Evolutionary conservation across 2,113 vertebrate species (phyloP), one percentile per base, ranked within the genome.

Genomic region (Condylura cristata): DNA sequence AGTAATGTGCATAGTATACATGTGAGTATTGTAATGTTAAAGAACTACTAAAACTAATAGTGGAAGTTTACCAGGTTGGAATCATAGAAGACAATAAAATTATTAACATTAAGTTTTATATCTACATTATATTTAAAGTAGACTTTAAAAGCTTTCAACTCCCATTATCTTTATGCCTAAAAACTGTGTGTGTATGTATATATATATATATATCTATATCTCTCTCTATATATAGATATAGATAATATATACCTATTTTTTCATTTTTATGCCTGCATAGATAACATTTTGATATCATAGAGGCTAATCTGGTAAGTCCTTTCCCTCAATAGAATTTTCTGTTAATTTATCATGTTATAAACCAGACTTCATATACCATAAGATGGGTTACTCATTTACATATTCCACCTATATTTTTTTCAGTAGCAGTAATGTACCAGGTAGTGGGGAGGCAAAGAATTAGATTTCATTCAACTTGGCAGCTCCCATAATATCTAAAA

Each of bases 381-480:
- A 86, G n/a, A 75, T 41, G 10, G n/a, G 5, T 17, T 22, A 71
- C 3, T 91, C 41, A 72, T 32, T 72, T 82, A 41, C 56, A n/a
- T 51, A 82, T 60, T 60, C 9, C 9, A 60, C 32, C 51, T 41
- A 28, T 39, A 82, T 63, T 53, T 56, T 85, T 14, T 92, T 85
- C 65, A 76, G 4, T 39, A 86, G 11, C 0, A 46, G 72, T 9
- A 78, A 41, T 6, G 2, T 74, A 41, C 28, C 26, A 82, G 20
- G 83, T 16, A 89, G 32, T 41, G 8, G 60, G 34, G 91, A 82
- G 8, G 32, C 80, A 91, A 91, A 91, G 32, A 6, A 71, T 86
- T 85, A 30, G 63, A 24, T 68, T 94, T 82, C 91, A 86, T 86
- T 95, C 80, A 86, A 56, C 34, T 86, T 72, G 58, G 28, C 30